These are phyloP conservation scores for Leptogaster cylindrica DNA, from an alignment of 2,888 invertebrate species.

Conservation along the genomic window DNA sequence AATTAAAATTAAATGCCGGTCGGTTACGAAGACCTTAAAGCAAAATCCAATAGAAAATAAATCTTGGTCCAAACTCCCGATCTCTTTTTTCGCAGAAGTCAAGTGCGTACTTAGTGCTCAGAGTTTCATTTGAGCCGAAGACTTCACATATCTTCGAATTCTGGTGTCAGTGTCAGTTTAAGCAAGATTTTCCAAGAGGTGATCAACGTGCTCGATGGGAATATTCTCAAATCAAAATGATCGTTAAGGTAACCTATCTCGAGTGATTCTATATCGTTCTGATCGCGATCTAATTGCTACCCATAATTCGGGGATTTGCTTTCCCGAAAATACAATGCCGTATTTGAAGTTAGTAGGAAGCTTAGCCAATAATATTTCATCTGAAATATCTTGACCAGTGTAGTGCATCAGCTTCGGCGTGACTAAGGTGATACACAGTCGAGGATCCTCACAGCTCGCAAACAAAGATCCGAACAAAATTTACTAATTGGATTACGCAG, in stretches of 20 bases:
- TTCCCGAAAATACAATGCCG: too few species aligned
- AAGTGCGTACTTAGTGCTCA: neutral
- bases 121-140: neutral
- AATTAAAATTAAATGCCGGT: too few species aligned
- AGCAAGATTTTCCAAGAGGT: conserved; percentile 19
- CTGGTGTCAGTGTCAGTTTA: conserved; percentile 2
- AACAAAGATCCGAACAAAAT: conserved; percentile 14
- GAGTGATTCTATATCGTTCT: neutral
- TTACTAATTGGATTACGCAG: conserved; percentile 23
- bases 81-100: too few species aligned
- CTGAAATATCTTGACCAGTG: conserved; percentile 25
- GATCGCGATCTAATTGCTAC: neutral
- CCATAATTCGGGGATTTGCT: neutral
- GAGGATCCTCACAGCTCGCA: neutral
- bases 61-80: too few species aligned
- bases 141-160: conserved; percentile 18
- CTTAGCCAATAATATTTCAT: neutral
- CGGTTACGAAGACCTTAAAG: too few species aligned
- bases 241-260: conserved; percentile 22
- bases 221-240: conserved; percentile 2
- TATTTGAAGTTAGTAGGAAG: neutral
- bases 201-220: conserved; percentile 23
- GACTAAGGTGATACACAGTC: conserved; percentile 23
- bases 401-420: conserved; percentile 14
- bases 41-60: too few species aligned